A percentile compares a stretch with the other conserved stretches of the same genome.
Evolutionary conservation across 2,797 vertebrate species (phyloP).

Genomic region (Austrolebias charrua): DNA sequence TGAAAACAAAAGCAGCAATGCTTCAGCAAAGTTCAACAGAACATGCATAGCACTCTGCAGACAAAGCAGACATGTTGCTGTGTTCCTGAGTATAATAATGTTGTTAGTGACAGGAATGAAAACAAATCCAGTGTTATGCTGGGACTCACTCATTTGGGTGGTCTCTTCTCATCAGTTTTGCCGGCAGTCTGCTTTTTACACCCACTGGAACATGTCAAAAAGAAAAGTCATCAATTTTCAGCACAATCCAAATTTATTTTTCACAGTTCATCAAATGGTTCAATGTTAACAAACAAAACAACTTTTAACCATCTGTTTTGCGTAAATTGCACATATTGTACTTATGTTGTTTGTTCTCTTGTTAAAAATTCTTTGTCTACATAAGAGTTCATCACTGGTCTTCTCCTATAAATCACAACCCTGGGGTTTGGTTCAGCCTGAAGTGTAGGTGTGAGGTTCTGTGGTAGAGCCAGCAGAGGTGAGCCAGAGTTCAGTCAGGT

Average conservation of each 20-base stretch:
- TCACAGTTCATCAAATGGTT: slow-evolving; percentile 8
- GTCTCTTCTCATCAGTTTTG: slow-evolving; percentile 4
- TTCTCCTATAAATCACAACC: slow-evolving; percentile 41
- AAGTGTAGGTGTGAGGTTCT: slow-evolving; percentile 55
- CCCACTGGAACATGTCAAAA: slow-evolving; percentile 17
- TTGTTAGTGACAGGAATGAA: slow-evolving; percentile 15
- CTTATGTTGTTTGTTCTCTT: neutral
- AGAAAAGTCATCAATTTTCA: slow-evolving; percentile 21
- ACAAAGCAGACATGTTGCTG: neutral
- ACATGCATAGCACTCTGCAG: neutral
- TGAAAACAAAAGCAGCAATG: neutral
- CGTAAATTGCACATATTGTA: neutral
- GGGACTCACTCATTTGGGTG: neutral
- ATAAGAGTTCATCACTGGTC: neutral
- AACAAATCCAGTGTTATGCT: neutral
- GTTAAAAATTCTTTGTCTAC: neutral
- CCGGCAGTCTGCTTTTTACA: slow-evolving; percentile 32
- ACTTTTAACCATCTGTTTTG: slow-evolving; percentile 5
- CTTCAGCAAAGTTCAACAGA: neutral
- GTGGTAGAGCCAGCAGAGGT: slow-evolving; percentile 54
- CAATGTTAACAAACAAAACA: neutral
- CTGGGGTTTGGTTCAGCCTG: slow-evolving; percentile 18
- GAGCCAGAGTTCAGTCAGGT: slow-evolving; percentile 70
- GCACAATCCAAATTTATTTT: slow-evolving; percentile 11
- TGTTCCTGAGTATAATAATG: slow-evolving; percentile 5